phyloP scores from a whole-genome alignment of 2,797 vertebrate species.

The Coluber constrictor region DNA sequence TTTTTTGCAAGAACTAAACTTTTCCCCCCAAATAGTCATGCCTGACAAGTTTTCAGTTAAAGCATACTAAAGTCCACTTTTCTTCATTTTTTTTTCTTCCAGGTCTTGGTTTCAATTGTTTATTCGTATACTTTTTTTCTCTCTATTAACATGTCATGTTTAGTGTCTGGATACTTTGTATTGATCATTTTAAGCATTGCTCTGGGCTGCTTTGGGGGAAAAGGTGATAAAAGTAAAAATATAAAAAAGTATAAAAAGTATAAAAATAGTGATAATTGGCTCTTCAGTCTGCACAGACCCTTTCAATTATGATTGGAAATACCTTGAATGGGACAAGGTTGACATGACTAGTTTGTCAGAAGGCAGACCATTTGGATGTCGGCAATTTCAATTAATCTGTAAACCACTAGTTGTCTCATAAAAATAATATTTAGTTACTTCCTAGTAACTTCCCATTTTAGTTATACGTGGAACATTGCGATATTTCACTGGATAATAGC shows the following conservation, averaged over 20 bases:
- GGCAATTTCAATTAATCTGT: not conserved
- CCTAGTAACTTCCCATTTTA: not conserved
- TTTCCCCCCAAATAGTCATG: not conserved
- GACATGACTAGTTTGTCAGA: not conserved
- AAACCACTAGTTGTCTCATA: not conserved
- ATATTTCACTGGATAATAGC: not conserved
- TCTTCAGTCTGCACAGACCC: not conserved
- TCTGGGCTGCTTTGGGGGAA: not conserved
- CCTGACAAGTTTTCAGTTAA: not conserved
- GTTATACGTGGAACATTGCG: not conserved
- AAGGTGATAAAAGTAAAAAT: not conserved
- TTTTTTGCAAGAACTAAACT: not conserved
- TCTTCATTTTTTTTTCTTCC: not conserved
- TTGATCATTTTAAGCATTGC: not conserved
- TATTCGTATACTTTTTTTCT: not conserved
- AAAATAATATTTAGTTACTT: not conserved
- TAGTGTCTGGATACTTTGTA: not conserved
- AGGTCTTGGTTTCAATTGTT: not conserved
- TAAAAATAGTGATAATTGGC: not conserved
- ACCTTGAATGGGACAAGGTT: not conserved
- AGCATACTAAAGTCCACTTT: not conserved
- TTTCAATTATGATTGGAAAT: not conserved
- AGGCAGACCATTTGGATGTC: not conserved
- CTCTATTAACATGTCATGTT: not conserved
- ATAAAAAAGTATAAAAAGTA: not conserved